Conservation (phyloP, 2,113 vertebrate species). For the Leucopsar rothschildi region DNA sequence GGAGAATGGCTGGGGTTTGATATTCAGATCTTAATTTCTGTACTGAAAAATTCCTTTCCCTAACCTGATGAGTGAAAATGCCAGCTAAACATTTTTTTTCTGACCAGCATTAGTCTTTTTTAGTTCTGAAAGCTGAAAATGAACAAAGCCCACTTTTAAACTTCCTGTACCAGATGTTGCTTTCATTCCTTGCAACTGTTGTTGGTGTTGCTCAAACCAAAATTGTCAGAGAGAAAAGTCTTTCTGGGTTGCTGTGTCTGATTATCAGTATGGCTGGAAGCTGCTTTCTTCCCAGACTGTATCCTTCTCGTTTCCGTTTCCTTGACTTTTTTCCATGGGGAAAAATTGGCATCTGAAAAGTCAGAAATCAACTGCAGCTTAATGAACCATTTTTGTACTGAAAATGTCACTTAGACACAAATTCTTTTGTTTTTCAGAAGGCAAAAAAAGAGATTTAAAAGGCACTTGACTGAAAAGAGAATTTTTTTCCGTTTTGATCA, state of each 20-base stretch:
- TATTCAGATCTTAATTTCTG: neutral
- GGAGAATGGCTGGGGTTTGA: neutral
- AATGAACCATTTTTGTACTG: neutral
- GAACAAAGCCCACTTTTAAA: neutral
- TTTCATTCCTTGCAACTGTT: neutral
- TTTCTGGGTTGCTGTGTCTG: neutral
- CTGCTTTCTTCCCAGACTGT: neutral
- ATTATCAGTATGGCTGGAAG: neutral
- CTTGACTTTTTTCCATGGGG: neutral
- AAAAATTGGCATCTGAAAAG: neutral
- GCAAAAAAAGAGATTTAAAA: neutral
- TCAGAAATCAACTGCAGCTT: neutral
- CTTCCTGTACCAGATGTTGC: neutral
- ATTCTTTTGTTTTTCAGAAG: neutral
- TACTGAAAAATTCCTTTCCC: neutral
- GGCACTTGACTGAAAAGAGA: neutral
- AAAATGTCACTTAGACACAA: neutral
- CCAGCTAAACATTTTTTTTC: neutral
- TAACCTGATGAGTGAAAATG: neutral
- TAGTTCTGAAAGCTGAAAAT: neutral
- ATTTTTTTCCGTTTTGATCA: neutral
- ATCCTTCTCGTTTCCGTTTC: neutral
- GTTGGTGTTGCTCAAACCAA: neutral
- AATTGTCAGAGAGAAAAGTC: neutral
- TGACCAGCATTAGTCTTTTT: neutral